Conservation (phyloP, 1,140 invertebrate species). For the Euglossa dilemma region DNA sequence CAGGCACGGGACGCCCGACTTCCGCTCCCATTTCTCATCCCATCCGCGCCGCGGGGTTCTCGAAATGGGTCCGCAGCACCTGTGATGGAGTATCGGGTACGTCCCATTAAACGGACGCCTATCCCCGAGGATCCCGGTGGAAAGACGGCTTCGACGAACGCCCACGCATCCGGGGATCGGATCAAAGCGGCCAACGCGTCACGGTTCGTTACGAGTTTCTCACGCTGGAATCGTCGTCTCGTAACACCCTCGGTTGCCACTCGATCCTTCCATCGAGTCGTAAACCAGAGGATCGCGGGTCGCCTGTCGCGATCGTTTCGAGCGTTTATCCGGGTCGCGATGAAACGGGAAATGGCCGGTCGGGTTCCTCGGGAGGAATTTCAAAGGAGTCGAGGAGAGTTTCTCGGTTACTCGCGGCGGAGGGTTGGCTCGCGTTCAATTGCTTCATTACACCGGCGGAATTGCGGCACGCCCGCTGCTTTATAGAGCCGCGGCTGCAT, state of each 20-base stretch:
- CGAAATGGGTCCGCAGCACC: constrained; percentile 54
- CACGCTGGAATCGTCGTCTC: constrained; percentile 57
- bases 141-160: constrained; percentile 28
- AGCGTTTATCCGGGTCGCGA: neutral
- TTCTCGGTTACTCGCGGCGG: neutral
- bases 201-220: constrained; percentile 54
- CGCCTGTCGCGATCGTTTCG: too few species aligned
- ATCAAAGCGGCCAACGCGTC: constrained; percentile 24
- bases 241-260: neutral
- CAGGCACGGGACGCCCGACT: constrained; percentile 17
- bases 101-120: constrained; percentile 33
- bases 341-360: constrained; percentile 4
- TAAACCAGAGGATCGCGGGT: too few species aligned
- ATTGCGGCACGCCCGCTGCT: constrained; percentile 75
- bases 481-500: constrained; percentile 70
- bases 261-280: too few species aligned
- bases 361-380: constrained; percentile 2
- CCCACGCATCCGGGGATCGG: constrained; percentile 55
- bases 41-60: constrained; percentile 19
- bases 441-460: constrained; percentile 76
- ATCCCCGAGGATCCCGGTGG: constrained; percentile 31
- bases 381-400: neutral
- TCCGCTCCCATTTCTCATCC: constrained; percentile 56
- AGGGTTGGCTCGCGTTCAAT: constrained; percentile 41
- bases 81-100: constrained; percentile 44